Evolutionary conservation across 2,113 vertebrate species (phyloP).

Genomic region (Lamprotornis superbus): DNA sequence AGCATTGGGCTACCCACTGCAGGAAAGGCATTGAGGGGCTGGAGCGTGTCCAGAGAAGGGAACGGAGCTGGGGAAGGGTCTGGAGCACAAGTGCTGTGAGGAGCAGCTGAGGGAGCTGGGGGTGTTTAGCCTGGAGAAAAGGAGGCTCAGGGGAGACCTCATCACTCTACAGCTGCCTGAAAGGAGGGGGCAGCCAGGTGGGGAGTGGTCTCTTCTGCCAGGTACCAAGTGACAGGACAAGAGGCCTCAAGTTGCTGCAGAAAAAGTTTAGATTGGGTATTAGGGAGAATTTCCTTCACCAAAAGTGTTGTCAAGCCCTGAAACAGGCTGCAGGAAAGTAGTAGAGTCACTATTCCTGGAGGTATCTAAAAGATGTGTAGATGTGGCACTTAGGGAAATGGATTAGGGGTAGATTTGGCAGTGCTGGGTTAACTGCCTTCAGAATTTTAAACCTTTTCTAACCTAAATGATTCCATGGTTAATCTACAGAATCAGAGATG

Average conservation of each 20-base stretch:
- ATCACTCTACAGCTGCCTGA: rapidly evolving
- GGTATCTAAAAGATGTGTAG: background rate
- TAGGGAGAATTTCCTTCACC: background rate
- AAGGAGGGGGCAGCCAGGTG: rapidly evolving
- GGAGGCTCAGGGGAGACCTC: background rate
- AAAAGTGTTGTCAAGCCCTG: background rate
- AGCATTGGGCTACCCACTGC: rapidly evolving
- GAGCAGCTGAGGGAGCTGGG: background rate
- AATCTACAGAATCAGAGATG: background rate
- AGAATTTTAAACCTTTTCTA: background rate
- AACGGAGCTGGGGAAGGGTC: background rate
- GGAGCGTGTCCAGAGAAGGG: background rate
- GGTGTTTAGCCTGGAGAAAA: background rate
- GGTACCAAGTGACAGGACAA: background rate
- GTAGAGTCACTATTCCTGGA: too few relatives aligned
- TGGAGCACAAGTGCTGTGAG: background rate
- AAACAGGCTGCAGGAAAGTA: background rate
- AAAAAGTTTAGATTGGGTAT: background rate
- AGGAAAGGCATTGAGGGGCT: background rate
- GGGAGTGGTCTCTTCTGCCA: rapidly evolving
- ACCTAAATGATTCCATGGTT: background rate
- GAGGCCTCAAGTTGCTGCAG: background rate
- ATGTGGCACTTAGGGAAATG: background rate
- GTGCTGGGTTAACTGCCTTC: background rate
- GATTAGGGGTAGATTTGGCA: background rate